Evolutionary conservation across 2,113 vertebrate genomes (phyloP).

Genomic region (Sinocyclocheilus anshuiensis): DNA sequence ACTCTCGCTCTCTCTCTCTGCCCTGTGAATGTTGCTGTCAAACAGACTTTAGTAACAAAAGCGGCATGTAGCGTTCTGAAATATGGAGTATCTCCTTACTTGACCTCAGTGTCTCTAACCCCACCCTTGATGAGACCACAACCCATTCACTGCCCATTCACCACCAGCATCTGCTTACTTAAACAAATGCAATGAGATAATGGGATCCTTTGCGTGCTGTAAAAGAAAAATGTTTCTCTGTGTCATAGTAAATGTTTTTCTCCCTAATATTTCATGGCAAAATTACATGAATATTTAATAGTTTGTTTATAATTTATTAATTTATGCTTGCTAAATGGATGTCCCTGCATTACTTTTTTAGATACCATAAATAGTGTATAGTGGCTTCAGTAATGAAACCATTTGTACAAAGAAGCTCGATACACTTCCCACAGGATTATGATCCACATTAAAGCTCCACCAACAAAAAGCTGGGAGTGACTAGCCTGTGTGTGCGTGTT

Average conservation of each 20-base stretch:
- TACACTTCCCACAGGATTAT: slow-evolving; percentile 18
- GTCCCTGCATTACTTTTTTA: slow-evolving; percentile 5
- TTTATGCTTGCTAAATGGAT: slow-evolving; percentile 1
- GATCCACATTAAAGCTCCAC: not conserved
- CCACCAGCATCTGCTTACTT: slow-evolving; percentile 10
- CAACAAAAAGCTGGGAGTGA: not conserved
- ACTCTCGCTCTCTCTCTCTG: slow-evolving; percentile 7
- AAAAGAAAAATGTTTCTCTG: not conserved
- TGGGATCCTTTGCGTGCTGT: not conserved
- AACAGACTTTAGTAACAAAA: slow-evolving; percentile 47
- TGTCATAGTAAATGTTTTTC: not conserved
- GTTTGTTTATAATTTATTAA: slow-evolving; percentile 21
- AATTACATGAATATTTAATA: slow-evolving; percentile 10
- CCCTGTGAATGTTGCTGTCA: slow-evolving; percentile 56
- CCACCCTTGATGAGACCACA: slow-evolving; percentile 45
- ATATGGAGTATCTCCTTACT: slow-evolving; percentile 26
- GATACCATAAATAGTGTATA: slow-evolving; percentile 15
- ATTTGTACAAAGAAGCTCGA: not conserved
- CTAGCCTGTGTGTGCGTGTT: not conserved
- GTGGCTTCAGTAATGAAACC: slow-evolving; percentile 3
- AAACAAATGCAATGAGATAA: not conserved
- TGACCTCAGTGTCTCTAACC: slow-evolving; percentile 19
- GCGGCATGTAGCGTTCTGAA: slow-evolving; percentile 23
- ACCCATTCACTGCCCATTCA: slow-evolving; percentile 54
- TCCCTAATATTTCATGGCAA: not conserved